Evolutionary conservation across 2,113 vertebrate genomes (phyloP).

Genomic region (Narcine bancroftii): DNA sequence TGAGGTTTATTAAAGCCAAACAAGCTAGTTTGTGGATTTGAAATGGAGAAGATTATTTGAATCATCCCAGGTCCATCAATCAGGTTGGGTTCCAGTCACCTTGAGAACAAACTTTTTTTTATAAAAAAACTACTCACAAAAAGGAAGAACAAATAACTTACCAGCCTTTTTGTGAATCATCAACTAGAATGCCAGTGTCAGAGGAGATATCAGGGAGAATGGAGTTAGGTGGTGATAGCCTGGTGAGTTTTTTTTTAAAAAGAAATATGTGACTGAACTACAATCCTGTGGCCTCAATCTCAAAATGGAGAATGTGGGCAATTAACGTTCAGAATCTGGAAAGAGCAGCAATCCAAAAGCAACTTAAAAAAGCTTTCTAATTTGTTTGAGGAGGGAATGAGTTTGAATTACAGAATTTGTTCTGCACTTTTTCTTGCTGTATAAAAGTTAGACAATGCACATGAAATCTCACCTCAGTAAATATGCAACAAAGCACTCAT

Average conservation of each 20-base stretch:
- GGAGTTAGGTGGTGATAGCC: no score
- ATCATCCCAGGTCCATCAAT: constrained; percentile 5
- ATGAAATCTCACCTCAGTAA: neutral
- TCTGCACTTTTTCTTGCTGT: neutral
- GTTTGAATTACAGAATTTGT: neutral
- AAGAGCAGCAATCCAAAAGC: neutral
- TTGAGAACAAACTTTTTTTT: constrained; percentile 20
- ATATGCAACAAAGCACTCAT: neutral
- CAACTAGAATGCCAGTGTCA: neutral
- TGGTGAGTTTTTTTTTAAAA: neutral
- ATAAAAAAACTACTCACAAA: neutral
- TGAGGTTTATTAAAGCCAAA: constrained; percentile 24
- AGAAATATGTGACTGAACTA: neutral
- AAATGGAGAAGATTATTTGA: neutral
- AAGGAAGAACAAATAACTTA: neutral
- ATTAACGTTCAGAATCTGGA: neutral
- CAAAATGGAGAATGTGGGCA: neutral
- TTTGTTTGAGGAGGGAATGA: neutral
- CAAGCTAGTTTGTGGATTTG: neutral
- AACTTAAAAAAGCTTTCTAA: neutral
- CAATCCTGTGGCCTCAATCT: neutral
- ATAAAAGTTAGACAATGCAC: no score
- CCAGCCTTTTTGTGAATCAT: neutral
- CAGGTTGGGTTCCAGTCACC: neutral
- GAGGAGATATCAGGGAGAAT: neutral